Evolutionary conservation across 2,113 vertebrate genomes (phyloP).

Genomic region (Ariopsis seemanni): DNA sequence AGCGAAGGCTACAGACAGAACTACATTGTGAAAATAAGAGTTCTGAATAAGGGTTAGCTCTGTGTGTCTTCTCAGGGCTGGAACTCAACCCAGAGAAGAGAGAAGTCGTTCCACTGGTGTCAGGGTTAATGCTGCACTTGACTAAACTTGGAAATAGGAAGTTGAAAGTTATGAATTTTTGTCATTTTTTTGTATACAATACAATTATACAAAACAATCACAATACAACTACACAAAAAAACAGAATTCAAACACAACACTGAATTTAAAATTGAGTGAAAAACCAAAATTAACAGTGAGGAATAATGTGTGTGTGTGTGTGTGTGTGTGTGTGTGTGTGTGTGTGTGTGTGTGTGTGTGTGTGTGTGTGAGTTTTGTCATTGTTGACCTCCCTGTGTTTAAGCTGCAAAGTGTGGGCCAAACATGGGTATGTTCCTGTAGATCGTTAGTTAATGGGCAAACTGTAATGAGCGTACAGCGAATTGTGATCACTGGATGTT

Average conservation of each 20-base stretch:
- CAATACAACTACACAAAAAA: too few relatives aligned
- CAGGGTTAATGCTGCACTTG: not conserved
- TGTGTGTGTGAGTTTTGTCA: not conserved
- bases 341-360: too few relatives aligned
- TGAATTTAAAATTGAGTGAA: too few relatives aligned
- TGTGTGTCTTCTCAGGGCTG: not conserved
- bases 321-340: too few relatives aligned
- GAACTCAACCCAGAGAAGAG: not conserved
- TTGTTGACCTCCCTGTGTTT: not conserved
- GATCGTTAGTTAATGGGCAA: too few relatives aligned
- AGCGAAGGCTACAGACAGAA: not conserved
- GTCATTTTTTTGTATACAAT: not conserved
- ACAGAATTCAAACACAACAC: too few relatives aligned
- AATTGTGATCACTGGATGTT: not conserved
- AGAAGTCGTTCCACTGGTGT: not conserved
- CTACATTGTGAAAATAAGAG: not conserved
- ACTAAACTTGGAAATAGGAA: not conserved
- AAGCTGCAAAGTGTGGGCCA: not conserved
- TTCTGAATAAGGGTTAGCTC: not conserved
- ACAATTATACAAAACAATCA: too few relatives aligned
- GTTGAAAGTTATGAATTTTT: not conserved
- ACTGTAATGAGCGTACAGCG: not conserved
- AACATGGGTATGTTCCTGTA: too few relatives aligned
- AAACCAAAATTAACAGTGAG: too few relatives aligned
- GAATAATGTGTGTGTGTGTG: too few relatives aligned